phyloP scores from a whole-genome alignment of 2,797 vertebrate genomes.

The Poecilia velifera region DNA sequence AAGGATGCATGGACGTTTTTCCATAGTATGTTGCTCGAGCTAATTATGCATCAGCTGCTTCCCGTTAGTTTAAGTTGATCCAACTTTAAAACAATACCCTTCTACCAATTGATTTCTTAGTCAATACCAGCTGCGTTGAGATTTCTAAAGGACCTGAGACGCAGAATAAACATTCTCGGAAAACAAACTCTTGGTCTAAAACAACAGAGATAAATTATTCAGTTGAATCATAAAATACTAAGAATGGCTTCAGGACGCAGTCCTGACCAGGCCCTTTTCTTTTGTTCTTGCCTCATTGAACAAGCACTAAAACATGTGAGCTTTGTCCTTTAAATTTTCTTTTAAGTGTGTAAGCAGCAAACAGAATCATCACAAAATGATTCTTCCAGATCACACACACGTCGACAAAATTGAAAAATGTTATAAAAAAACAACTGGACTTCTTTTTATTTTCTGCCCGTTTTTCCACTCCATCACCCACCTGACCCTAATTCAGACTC shows the following conservation, averaged over 20 bases:
- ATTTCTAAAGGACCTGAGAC: conserved; percentile 14
- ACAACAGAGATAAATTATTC: conserved; percentile 68
- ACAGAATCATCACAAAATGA: conserved; percentile 19
- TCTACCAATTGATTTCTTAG: background rate
- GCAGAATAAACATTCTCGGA: conserved; percentile 22
- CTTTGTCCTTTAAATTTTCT: conserved; percentile 14
- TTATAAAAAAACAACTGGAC: conserved; percentile 19
- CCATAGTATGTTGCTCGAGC: background rate
- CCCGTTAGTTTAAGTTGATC: background rate
- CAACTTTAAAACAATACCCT: background rate
- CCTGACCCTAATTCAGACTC: conserved; percentile 30
- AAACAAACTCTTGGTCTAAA: conserved; percentile 51
- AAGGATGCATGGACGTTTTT: background rate
- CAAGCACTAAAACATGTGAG: conserved; percentile 22
- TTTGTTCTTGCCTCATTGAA: conserved; percentile 54
- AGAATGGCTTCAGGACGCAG: conserved; percentile 56
- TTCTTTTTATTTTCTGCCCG: conserved; percentile 27
- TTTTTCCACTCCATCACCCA: conserved; percentile 42
- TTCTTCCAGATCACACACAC: conserved; percentile 23
- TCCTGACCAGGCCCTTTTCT: conserved; percentile 37
- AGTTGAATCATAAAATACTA: conserved; percentile 57
- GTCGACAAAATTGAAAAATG: conserved; percentile 16
- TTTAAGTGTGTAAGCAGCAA: conserved; percentile 17
- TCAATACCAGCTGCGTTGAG: background rate
- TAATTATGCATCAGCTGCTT: background rate